Base-by-base conservation (phyloP, 2,113 vertebrate species). In the Saimiri boliviensis region DNA sequence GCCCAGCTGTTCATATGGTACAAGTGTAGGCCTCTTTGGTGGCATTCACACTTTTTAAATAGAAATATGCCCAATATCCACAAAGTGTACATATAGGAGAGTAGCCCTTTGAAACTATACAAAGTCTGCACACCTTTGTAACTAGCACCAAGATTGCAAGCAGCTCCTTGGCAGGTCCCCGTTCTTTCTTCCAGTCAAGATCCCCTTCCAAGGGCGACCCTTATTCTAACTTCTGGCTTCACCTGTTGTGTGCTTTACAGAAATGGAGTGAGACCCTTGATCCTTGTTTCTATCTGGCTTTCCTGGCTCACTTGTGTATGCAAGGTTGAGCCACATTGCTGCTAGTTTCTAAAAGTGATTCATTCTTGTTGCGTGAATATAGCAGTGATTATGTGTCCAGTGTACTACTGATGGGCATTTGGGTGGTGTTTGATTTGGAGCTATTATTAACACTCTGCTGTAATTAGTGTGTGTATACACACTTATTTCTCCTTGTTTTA, bases 21-120 rank as follows among this genome's bases (percentile, higher is more conserved):
- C 21, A 70, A 82, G 11, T 58, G 23, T 9, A 93, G 25, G 32
- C 40, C 3, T 19, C 4, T n/a, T 35, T 47, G 79, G 71, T 76
- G 47, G 21, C 25, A 63, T 83, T 40, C 21, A 54, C 32, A 42
- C 27, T 47, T 77, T 42, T 47, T 25, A 45, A 71, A 66, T 20
- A 23, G 13, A 85, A 95, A 80, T 80, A 81, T 37, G 23, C 63
- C 76, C 90, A 70, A 77, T 63, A 80, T 54, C 87, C 52, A 93
- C 87, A 89, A 42, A 86, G 13, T 37, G 13, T 6, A 63, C 7
- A 3, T 10, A 5, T 68, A 35, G 80, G 25, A 17, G 12, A 54
- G 83, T 8, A 84, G 4, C 23, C 73, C 52, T 92, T 71, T 76
- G 47, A 63, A 63, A 81, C 58, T 80, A 73, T 47, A 35, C 1